phyloP scores from a whole-genome alignment of 1,140 invertebrate genomes.

The Aphis craccivora region DNA sequence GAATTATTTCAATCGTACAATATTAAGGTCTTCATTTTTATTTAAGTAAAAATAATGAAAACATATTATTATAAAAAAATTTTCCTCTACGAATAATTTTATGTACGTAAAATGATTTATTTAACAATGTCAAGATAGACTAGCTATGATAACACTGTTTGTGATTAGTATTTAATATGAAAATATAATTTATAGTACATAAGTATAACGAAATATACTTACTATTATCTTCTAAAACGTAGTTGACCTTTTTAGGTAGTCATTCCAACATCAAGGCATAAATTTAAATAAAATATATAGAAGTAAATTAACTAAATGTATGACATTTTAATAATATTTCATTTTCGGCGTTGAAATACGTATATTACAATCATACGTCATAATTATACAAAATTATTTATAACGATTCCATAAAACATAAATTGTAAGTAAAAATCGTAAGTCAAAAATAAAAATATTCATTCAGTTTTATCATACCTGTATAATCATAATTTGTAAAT shows the following conservation, averaged over 20 bases:
- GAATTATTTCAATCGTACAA: neutral
- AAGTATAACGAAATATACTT: neutral
- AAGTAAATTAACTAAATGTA: neutral
- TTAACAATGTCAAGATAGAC: neutral
- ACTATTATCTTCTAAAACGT: neutral
- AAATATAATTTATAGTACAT: conserved; percentile 6
- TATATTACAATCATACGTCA: neutral
- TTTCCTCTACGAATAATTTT: neutral
- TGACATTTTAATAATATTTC: neutral
- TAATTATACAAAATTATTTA: neutral
- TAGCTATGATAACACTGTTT: neutral
- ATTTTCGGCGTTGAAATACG: neutral
- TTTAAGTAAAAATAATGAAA: neutral
- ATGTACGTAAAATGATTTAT: neutral
- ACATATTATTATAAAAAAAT: neutral
- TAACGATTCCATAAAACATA: no score
- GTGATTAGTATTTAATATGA: neutral
- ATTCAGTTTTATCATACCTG: neutral
- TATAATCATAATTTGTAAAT: neutral
- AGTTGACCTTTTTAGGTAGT: neutral
- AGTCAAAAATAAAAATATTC: neutral
- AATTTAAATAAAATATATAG: neutral
- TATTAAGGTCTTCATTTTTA: neutral
- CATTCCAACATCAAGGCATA: neutral
- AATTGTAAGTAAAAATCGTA: neutral